Evolutionary conservation across 2,888 invertebrate genomes (phyloP).

Genomic region (Autographa gamma): DNA sequence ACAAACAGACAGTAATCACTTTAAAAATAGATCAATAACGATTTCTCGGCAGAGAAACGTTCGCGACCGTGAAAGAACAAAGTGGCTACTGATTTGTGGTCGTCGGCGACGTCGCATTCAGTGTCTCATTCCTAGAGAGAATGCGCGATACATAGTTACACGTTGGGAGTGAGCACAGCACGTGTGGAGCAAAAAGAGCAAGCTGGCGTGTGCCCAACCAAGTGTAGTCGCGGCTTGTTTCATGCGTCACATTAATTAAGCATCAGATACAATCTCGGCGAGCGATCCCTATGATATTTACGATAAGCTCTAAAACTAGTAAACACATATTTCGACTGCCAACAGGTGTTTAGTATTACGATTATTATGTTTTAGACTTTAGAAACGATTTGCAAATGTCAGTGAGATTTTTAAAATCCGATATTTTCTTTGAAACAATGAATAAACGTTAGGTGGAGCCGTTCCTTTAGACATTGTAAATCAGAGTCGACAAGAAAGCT

Average conservation of each 20-base stretch:
- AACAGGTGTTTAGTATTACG: slow-evolving; percentile 59
- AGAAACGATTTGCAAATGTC: neutral
- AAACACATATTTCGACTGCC: slow-evolving; percentile 57
- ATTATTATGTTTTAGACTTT: slow-evolving; percentile 25
- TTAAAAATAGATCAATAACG: slow-evolving; percentile 71
- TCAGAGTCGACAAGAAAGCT: slow-evolving; percentile 68
- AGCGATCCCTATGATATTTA: slow-evolving; percentile 64
- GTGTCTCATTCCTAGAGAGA: slow-evolving; percentile 78
- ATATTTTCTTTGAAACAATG: slow-evolving; percentile 54
- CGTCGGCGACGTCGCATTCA: slow-evolving; percentile 70
- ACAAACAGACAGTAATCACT: slow-evolving; percentile 77
- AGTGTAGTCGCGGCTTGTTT: slow-evolving; percentile 81
- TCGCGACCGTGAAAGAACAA: slow-evolving; percentile 81
- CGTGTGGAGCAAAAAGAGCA: slow-evolving; percentile 80
- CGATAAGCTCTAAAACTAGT: slow-evolving; percentile 58
- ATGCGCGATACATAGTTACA: slow-evolving; percentile 67
- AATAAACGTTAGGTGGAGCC: slow-evolving; percentile 52
- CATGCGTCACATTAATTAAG: slow-evolving; percentile 85
- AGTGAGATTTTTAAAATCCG: neutral
- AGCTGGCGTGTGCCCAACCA: slow-evolving; percentile 83
- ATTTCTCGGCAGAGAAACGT: slow-evolving; percentile 73
- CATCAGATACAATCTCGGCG: slow-evolving; percentile 79
- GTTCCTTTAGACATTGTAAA: slow-evolving; percentile 65
- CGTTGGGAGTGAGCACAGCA: slow-evolving; percentile 57
- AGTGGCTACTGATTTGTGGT: slow-evolving; percentile 86